phyloP scores from a whole-genome alignment of 2,888 invertebrate species.

The Steinernema carpocapsae region DNA sequence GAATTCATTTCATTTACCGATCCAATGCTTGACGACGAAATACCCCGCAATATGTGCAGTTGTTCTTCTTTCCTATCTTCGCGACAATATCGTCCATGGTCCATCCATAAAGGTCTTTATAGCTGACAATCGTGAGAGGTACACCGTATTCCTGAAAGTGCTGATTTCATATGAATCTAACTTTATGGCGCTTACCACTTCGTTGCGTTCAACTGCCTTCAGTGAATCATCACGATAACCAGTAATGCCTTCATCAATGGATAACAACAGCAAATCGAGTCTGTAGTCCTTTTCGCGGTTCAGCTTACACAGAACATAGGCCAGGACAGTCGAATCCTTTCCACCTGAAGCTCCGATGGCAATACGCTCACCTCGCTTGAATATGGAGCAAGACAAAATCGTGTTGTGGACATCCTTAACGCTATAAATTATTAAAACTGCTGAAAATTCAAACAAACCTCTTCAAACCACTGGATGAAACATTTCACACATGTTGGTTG shows the following conservation, averaged over 20 bases:
- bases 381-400: conserved; percentile 58
- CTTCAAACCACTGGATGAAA: conserved; percentile 64
- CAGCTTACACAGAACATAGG: conserved; percentile 77
- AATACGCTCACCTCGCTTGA: conserved; percentile 62
- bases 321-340: conserved; percentile 91
- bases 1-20: conserved; percentile 39
- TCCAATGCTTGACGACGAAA: conserved; percentile 94
- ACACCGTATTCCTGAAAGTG: conserved; percentile 73
- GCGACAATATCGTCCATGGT: conserved; percentile 97
- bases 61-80: conserved; percentile 82
- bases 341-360: conserved; percentile 69
- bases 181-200: conserved; percentile 48
- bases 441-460: conserved; percentile 45
- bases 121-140: conserved; percentile 89
- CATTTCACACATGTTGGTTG: conserved; percentile 62
- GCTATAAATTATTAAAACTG: conserved; percentile 7
- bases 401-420: conserved; percentile 68
- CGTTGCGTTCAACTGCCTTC: conserved; percentile 35
- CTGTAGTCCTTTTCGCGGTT: conserved; percentile 90
- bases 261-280: conserved; percentile 84
- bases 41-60: conserved; percentile 78
- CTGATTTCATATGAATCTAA: not conserved
- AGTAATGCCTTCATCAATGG: conserved; percentile 90
- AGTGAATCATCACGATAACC: conserved; percentile 84
- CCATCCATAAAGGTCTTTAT: conserved; percentile 76